phyloP scores from a whole-genome alignment of 2,888 invertebrate genomes.

The Epistrophe grossulariae region DNA sequence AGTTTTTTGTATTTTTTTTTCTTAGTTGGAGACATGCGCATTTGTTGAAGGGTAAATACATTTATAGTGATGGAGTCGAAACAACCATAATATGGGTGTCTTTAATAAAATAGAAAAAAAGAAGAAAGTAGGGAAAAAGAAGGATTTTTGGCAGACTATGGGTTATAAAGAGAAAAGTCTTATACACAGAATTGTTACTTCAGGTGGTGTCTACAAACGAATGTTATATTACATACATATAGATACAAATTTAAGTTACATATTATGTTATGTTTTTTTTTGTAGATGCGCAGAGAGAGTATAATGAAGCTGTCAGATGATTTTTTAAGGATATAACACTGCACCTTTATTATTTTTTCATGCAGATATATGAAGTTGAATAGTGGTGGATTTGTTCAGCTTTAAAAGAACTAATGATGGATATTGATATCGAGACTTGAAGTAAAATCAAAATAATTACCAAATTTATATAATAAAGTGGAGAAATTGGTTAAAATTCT shows the following conservation, averaged over 20 bases:
- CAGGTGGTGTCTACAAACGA: conserved; percentile 59
- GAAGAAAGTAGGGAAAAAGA: background rate
- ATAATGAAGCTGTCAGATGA: conserved; percentile 12
- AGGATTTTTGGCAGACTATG: conserved; percentile 22
- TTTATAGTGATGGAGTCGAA: conserved; percentile 32
- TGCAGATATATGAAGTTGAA: background rate
- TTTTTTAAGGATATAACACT: background rate
- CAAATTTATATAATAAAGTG: no score
- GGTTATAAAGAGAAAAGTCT: conserved; percentile 3
- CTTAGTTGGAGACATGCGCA: conserved; percentile 56
- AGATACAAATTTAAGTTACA: background rate
- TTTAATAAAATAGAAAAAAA: conserved; percentile 11
- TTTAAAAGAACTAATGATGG: background rate
- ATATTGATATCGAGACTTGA: no score
- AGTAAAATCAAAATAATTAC: no score
- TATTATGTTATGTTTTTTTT: background rate
- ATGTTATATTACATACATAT: conserved; percentile 4
- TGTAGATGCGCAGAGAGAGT: conserved; percentile 15
- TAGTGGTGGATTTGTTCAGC: background rate
- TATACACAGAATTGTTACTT: conserved; percentile 44
- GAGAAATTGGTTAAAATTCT: no score
- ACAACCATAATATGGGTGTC: conserved; percentile 22
- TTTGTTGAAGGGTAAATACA: conserved; percentile 35
- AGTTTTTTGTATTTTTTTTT: conserved; percentile 12
- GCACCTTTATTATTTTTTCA: conserved; percentile 1